Percentiles rank a stretch among this genome's conserved stretches.
phyloP scores from a whole-genome alignment of 2,113 vertebrate genomes.

The Sinocyclocheilus anshuiensis region DNA sequence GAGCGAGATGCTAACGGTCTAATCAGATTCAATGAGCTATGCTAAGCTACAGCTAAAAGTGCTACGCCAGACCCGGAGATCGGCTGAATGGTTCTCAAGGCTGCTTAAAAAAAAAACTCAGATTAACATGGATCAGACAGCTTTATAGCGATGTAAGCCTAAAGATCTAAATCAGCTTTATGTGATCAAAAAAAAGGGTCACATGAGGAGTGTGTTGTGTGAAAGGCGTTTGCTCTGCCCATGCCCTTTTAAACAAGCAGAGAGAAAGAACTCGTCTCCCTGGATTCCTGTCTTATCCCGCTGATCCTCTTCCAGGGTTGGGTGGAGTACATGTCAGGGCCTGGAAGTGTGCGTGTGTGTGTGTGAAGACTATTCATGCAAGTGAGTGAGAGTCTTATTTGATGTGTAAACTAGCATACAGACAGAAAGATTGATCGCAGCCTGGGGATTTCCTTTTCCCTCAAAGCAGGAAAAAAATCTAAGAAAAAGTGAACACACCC shows the following conservation, averaged over 20 bases:
- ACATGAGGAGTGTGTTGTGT: not conserved
- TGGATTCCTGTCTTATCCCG: slow-evolving; percentile 63
- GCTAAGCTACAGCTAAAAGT: too few relatives aligned
- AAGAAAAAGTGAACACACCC: not conserved
- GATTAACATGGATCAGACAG: too few relatives aligned
- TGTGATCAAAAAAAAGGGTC: too few relatives aligned
- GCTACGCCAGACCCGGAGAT: too few relatives aligned
- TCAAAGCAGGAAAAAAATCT: not conserved
- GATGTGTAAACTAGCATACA: not conserved
- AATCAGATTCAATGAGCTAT: too few relatives aligned
- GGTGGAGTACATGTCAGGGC: slow-evolving; percentile 5
- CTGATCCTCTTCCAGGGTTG: slow-evolving; percentile 47
- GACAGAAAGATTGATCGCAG: not conserved
- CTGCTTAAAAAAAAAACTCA: not conserved
- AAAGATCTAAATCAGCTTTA: too few relatives aligned
- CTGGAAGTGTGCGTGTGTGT: slow-evolving; percentile 35
- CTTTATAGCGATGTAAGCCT: too few relatives aligned
- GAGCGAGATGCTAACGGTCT: too few relatives aligned
- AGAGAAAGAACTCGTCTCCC: slow-evolving; percentile 60
- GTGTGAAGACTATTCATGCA: not conserved
- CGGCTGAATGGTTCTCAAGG: too few relatives aligned
- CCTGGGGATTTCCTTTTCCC: not conserved
- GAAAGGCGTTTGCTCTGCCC: not conserved
- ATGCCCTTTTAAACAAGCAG: slow-evolving; percentile 13
- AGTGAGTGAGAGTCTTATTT: not conserved